A percentile compares a stretch with the other conserved stretches of the same genome.
Evolutionary conservation across 2,797 vertebrate genomes (phyloP).

Genomic region (Propithecus deckenii): DNA sequence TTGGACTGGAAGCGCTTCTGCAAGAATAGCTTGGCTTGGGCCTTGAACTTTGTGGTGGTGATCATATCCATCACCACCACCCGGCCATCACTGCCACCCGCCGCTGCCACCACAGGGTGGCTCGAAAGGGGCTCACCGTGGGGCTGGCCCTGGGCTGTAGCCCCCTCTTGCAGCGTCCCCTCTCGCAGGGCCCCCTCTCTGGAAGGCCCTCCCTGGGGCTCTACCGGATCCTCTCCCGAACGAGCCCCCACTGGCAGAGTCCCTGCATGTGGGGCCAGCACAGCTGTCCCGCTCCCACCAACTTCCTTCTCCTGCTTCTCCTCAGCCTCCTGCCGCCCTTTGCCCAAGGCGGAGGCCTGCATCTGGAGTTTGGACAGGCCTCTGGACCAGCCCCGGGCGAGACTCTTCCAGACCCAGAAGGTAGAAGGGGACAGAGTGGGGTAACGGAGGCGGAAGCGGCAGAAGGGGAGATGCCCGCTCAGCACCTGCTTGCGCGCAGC

Average conservation of each 20-base stretch:
- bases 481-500: conserved; percentile 89
- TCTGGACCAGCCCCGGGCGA: conserved; percentile 50
- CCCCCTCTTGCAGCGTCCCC: not conserved
- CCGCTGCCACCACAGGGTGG: conserved; percentile 61
- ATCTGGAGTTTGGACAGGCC: conserved; percentile 11
- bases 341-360: conserved; percentile 4
- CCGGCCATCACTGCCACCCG: conserved; percentile 81
- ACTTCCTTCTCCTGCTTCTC: conserved; percentile 22
- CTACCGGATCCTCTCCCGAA: not conserved
- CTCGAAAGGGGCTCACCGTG: conserved; percentile 71
- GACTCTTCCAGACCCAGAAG: conserved; percentile 93
- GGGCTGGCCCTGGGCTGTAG: conserved; percentile 54
- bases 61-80: conserved; percentile 94
- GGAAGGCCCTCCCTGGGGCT: not conserved
- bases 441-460: conserved; percentile 93
- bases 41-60: conserved; percentile 94
- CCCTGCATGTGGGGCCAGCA: not conserved
- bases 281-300: conserved; percentile 28
- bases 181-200: conserved; percentile 8
- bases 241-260: not conserved
- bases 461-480: conserved; percentile 89
- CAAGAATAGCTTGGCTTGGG: conserved; percentile 96
- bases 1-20: conserved; percentile 96
- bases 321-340: not conserved
- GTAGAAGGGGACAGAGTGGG: conserved; percentile 90